Evolutionary conservation across 1,140 invertebrate species (phyloP).

Genomic region (Eriocheir sinensis): DNA sequence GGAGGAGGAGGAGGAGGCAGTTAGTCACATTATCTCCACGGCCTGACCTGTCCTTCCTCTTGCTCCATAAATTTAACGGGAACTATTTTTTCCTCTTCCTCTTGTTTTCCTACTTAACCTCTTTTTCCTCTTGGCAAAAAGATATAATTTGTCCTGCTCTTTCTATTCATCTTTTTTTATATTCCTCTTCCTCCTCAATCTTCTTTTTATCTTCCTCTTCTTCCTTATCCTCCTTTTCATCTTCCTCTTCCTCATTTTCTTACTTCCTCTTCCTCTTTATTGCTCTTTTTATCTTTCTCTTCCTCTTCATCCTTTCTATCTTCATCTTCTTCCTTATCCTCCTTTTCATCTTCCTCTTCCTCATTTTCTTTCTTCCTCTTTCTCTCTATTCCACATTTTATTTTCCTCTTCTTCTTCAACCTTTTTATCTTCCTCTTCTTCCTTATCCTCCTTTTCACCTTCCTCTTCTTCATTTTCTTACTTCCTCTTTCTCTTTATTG

Average conservation of each 20-base stretch:
- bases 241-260: neutral
- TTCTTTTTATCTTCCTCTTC: neutral
- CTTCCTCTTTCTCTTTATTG: neutral
- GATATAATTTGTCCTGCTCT: too few relatives aligned
- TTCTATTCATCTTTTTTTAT: neutral
- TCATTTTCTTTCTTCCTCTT: too few relatives aligned
- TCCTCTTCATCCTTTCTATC: neutral
- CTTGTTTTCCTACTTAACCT: neutral
- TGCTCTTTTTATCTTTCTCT: neutral
- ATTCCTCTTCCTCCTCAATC: neutral
- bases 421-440: neutral
- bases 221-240: neutral
- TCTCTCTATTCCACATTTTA: neutral
- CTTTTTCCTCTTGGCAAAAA: too few relatives aligned
- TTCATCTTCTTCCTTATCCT: neutral
- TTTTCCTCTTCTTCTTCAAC: neutral
- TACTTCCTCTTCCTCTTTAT: slow-evolving; percentile 7
- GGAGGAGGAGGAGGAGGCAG: neutral
- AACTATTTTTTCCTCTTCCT: neutral
- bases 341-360: neutral
- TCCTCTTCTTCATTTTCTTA: neutral
- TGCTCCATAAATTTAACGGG: neutral
- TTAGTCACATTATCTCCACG: neutral
- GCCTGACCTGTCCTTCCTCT: neutral
- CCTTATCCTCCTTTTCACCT: neutral